phyloP scores from a whole-genome alignment of 1,140 invertebrate genomes.

The Pararge aegeria region DNA sequence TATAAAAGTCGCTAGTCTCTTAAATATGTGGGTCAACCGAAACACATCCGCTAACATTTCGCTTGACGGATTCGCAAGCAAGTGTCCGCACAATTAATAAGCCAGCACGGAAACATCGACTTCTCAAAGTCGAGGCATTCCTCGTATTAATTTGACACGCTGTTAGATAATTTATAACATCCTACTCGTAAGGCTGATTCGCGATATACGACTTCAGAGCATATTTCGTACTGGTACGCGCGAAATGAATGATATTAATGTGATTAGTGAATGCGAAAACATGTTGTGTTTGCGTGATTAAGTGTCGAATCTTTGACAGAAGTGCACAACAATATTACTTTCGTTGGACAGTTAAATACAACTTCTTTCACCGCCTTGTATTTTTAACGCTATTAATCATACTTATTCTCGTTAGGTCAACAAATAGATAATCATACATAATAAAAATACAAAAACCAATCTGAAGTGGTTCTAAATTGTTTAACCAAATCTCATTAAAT shows the following conservation, averaged over 20 bases:
- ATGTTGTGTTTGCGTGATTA: constrained; percentile 27
- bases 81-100: constrained; percentile 72
- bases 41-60: constrained; percentile 49
- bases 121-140: constrained; percentile 60
- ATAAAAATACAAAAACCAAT: too few species aligned
- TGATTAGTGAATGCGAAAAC: constrained; percentile 27
- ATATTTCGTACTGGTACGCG: constrained; percentile 32
- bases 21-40: constrained; percentile 48
- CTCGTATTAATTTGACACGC: constrained; percentile 79
- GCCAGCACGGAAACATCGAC: constrained; percentile 56
- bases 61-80: constrained; percentile 59
- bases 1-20: constrained; percentile 12
- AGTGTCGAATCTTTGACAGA: constrained; percentile 26
- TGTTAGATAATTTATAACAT: constrained; percentile 79
- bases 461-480: too few species aligned
- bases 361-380: background rate
- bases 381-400: background rate
- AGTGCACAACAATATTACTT: constrained; percentile 10
- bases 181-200: constrained; percentile 58
- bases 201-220: constrained; percentile 41
- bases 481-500: too few species aligned
- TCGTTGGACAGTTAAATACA: constrained; percentile 12
- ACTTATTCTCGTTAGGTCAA: too few species aligned
- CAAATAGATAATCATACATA: too few species aligned
- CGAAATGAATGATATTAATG: constrained; percentile 29